Evolutionary conservation across 2,888 invertebrate species (phyloP).

Genomic region (Standfussiana lucernea): DNA sequence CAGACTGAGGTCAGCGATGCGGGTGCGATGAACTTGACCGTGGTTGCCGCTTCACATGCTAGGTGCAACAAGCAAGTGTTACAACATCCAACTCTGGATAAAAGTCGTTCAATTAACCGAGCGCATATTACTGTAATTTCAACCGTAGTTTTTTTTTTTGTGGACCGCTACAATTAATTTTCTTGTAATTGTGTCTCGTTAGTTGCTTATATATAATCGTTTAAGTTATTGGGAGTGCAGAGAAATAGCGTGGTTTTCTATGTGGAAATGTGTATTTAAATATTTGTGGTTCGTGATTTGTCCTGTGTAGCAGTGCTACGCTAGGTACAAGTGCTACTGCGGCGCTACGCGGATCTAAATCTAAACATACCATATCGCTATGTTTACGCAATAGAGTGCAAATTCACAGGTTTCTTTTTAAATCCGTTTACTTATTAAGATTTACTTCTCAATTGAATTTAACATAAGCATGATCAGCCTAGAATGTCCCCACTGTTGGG

Average conservation of each 20-base stretch:
- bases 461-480: neutral
- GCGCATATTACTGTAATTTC: constrained; percentile 37
- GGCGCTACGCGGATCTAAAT: constrained; percentile 17
- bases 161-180: constrained; percentile 15
- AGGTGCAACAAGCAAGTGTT: constrained; percentile 51
- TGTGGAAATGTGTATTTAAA: neutral
- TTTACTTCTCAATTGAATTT: neutral
- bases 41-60: constrained; percentile 44
- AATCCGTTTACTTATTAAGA: neutral
- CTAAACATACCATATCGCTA: too few species aligned
- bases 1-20: constrained; percentile 68
- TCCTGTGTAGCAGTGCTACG: neutral
- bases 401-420: neutral
- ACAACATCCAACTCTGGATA: constrained; percentile 41
- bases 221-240: neutral
- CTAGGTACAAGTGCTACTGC: neutral
- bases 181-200: constrained; percentile 17
- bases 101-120: constrained; percentile 59
- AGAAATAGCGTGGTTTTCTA: neutral
- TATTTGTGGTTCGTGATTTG: too few species aligned
- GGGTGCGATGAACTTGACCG: constrained; percentile 81
- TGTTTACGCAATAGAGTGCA: neutral
- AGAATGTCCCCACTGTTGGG: neutral
- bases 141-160: constrained; percentile 10
- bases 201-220: neutral